Base-by-base conservation (phyloP, 35 echinoderm and acorn worm species). In the Lytechinus pictus region DNA sequence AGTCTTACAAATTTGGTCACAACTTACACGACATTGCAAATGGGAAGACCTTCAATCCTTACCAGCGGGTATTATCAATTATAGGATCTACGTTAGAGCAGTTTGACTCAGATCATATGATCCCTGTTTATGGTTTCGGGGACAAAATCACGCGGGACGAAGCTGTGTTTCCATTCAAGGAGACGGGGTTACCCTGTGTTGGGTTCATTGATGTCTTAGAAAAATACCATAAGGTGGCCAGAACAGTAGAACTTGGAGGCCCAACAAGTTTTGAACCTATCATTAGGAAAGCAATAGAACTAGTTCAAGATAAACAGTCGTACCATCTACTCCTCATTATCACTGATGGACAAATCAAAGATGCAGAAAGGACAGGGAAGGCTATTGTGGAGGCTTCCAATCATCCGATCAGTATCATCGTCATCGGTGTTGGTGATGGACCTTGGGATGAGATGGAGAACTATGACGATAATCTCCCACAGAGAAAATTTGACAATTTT, bases 251-350 rank as follows among this genome's bases (percentile, higher is more conserved):
- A 27, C 92, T 98, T 28, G 96, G 98, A 14, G 98, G 98, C 27
- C 98, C 98, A 56, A 99, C 98, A 7, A 98, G 98, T 91, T 96
- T 99, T 86, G 97, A 95, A 24, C 98, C 98, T 14, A 95, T 99
- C 13, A 98, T 99, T n/a, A 57, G 96, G 11, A 98, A 96, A 97
- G 97, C 98, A 19, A 96, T 98, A 54, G 95, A 97, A 19, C 97
- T 97, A 9, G 97, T 98, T 0, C 87, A 97, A 89, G 79, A 96
- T 2, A 99, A 97, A 61, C 93, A 86, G 56, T 97, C 97, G 0
- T 99, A 98, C 92, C 98, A 99, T 91, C 95, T 99, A 8, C 93
- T 99, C 8, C 91, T 99, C 16, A 96, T 99, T 12, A 91, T 99
- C 10, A 97, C 98, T 5, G 98, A 99, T 86, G 98, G 97, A 52